phyloP scores from a whole-genome alignment of 2,888 invertebrate genomes.

The Caenorhabditis afra region DNA sequence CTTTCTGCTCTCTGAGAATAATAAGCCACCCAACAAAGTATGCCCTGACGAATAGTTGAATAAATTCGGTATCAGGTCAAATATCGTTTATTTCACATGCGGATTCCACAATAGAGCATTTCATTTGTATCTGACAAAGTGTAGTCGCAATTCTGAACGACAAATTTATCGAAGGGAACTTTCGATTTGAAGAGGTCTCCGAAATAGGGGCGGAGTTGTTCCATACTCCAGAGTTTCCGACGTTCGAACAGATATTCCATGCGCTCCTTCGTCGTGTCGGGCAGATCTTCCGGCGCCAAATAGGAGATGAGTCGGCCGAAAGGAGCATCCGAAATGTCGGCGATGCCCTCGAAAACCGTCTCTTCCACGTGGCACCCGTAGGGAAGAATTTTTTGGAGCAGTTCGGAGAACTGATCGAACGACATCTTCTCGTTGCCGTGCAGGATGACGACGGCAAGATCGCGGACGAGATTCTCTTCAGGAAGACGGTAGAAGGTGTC shows the following conservation, averaged over 20 bases:
- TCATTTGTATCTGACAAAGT: constrained; percentile 45
- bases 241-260: constrained; percentile 44
- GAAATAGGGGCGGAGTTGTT: constrained; percentile 53
- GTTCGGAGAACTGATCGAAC: constrained; percentile 17
- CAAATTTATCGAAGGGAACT: constrained; percentile 55
- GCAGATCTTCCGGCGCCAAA: constrained; percentile 52
- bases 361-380: constrained; percentile 20
- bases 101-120: constrained; percentile 53
- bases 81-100: constrained; percentile 12
- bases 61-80: constrained; percentile 37
- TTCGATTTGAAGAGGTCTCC: constrained; percentile 53
- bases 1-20: constrained; percentile 62
- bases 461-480: constrained; percentile 24
- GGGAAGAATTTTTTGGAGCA: constrained; percentile 42
- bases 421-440: constrained; percentile 31
- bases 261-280: constrained; percentile 40
- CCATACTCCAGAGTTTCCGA: constrained; percentile 52
- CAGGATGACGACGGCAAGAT: constrained; percentile 37
- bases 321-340: constrained; percentile 41
- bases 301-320: constrained; percentile 41
- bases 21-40: not conserved
- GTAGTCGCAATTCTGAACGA: constrained; percentile 59
- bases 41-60: constrained; percentile 44
- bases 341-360: constrained; percentile 26
- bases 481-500: not conserved